Percentiles rank a stretch among this genome's conserved stretches.
These are phyloP conservation scores for Apteryx owenii DNA, from an alignment of 2,113 vertebrate species.

Conservation along the genomic window DNA sequence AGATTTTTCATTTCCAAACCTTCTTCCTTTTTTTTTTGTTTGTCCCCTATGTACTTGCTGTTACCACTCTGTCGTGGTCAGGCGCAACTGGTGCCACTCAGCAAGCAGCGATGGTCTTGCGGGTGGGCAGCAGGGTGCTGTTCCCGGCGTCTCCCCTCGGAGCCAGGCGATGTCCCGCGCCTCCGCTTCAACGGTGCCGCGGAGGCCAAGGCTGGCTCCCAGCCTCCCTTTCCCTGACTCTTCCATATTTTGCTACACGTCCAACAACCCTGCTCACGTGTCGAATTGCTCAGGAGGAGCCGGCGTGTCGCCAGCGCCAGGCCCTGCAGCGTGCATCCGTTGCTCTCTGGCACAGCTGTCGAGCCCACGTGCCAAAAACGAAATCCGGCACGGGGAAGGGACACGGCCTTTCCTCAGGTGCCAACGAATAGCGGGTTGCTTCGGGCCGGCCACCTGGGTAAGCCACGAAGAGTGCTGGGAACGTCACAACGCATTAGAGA, in stretches of 20 bases:
- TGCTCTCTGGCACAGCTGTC: neutral
- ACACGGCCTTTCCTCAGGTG: neutral
- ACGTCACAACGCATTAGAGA: neutral
- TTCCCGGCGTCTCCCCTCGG: neutral
- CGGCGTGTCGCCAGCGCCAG: neutral
- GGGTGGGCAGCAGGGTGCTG: too few species aligned
- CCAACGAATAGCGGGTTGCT: neutral
- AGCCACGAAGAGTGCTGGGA: neutral
- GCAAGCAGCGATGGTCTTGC: neutral
- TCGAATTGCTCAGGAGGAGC: neutral
- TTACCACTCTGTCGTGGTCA: too few species aligned
- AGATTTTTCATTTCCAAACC: neutral
- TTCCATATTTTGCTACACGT: neutral
- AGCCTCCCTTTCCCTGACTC: neutral
- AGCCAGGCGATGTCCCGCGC: too few species aligned
- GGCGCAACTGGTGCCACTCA: too few species aligned
- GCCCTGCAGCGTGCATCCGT: neutral
- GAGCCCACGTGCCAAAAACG: neutral
- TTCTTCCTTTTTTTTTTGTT: rapidly evolving
- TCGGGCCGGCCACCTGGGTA: neutral
- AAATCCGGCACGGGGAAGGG: neutral
- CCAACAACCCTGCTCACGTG: neutral
- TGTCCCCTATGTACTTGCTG: neutral
- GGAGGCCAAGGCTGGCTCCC: too few species aligned
- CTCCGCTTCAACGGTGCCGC: too few species aligned